These are phyloP conservation scores for Nestor notabilis DNA, from an alignment of 2,113 vertebrate genomes.

Conservation along the genomic window DNA sequence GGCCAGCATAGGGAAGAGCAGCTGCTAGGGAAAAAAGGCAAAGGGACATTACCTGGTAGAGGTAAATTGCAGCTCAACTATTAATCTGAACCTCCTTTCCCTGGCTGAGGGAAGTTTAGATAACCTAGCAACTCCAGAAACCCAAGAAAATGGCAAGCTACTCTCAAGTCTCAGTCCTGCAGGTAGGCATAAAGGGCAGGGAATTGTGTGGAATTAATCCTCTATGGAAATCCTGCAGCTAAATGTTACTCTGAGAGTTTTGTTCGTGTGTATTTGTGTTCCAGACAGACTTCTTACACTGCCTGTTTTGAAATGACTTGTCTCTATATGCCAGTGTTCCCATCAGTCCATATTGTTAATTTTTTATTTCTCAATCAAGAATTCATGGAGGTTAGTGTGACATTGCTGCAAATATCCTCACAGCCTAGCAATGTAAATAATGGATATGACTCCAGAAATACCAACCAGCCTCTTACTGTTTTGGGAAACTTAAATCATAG, in stretches of 20 bases:
- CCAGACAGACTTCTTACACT: neutral
- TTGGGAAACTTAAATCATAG: neutral
- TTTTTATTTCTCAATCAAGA: constrained; percentile 64
- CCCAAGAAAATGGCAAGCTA: neutral
- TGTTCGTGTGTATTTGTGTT: neutral
- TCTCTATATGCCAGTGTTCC: neutral
- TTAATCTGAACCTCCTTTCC: neutral
- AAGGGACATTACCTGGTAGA: neutral
- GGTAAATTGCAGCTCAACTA: neutral
- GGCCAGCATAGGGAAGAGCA: neutral
- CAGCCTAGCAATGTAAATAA: constrained; percentile 21
- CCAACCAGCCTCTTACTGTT: neutral
- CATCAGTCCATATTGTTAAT: constrained; percentile 48
- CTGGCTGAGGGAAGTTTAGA: neutral
- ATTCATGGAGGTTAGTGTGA: constrained; percentile 53
- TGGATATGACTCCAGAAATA: neutral
- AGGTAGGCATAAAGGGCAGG: neutral
- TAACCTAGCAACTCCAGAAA: neutral
- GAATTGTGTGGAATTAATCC: neutral
- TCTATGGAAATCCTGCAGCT: neutral
- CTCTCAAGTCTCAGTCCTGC: neutral
- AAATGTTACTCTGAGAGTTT: neutral
- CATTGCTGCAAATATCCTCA: neutral
- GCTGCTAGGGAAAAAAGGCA: neutral
- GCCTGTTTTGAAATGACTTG: neutral